Conservation (phyloP, 2,797 vertebrate species). For the Hydrolagus colliei region DNA sequence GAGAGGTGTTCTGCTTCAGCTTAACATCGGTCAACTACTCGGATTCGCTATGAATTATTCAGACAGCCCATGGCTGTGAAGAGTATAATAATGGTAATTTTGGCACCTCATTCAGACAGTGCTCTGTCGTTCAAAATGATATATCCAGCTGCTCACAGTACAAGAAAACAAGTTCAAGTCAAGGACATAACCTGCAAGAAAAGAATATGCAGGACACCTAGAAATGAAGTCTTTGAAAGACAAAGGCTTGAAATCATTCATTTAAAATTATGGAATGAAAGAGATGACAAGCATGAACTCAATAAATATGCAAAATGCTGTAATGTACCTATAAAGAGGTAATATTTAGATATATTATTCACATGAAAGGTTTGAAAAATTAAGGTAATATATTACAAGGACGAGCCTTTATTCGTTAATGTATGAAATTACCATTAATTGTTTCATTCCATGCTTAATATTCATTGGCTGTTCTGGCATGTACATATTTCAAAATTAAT, state of each 20-base stretch:
- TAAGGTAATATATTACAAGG: neutral
- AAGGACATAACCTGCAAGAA: conserved; percentile 3
- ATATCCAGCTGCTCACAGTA: conserved; percentile 21
- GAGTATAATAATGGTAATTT: conserved; percentile 18
- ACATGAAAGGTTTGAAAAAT: neutral
- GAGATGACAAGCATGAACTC: neutral
- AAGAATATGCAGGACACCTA: neutral
- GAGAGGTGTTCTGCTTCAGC: conserved; percentile 13
- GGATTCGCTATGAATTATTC: conserved; percentile 20
- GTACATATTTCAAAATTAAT: no score
- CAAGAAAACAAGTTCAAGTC: conserved; percentile 8
- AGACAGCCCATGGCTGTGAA: neutral
- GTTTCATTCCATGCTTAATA: neutral
- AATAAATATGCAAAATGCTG: neutral
- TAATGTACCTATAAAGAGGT: no score
- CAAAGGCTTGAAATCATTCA: neutral
- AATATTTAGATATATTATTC: neutral
- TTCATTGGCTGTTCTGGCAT: neutral
- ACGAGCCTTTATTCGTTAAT: neutral
- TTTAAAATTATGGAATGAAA: neutral
- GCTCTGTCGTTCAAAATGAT: conserved; percentile 1
- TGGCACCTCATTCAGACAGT: conserved; percentile 11
- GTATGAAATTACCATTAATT: conserved; percentile 5
- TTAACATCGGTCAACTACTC: neutral
- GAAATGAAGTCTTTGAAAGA: neutral